Base-by-base conservation (phyloP, 2,888 invertebrate species). In the Bimastos eiseni region DNA sequence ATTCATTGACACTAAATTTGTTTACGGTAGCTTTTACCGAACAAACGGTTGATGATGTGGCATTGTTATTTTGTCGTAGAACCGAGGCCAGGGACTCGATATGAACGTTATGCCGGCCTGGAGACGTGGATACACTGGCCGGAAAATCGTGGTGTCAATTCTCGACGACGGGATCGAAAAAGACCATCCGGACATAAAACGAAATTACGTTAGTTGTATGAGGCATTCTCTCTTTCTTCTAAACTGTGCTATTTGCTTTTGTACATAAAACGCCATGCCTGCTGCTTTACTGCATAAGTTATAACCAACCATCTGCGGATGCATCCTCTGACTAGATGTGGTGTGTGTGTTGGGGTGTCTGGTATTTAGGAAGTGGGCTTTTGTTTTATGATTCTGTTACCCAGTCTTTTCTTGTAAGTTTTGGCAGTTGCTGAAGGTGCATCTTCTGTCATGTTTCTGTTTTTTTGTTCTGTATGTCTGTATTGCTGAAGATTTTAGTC, bases 51-150 rank as follows among this genome's bases (percentile, higher is more conserved):
- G 37, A 86, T 15, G 86, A 37, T 86, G 34, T 86, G 34, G 86
- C 24, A 36, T 34, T 86, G 84, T 84, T 36, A 37, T 86, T 86
- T 86, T 89, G 41, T 93, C 94, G 70, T 93, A 95, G 95, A 95
- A 95, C 92, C 94, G 98, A 91, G 98, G 98, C n/a, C 96, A 97
- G 92, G 98, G 97, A 13, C 92, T 94, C 89, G 94, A 94, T 91
- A 98, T 99, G 98, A 98, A 98, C 95, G 99, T 99, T 92, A 97
- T 97, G 94, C 97, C 97, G 91, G 99, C 98, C 83, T 99, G 99
- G 99, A 96, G 97, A 94, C 97, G 97, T 95, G 98, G 98, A 89
- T 97, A 98, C 94, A 98, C 98, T 0, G 99, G 99, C 83, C 97
- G 97, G 93, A 98, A 98, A 83, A 97, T 99, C 37, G 98, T 99